Evolutionary conservation across 2,113 vertebrate genomes (phyloP).

Genomic region (Cynocephalus volans): DNA sequence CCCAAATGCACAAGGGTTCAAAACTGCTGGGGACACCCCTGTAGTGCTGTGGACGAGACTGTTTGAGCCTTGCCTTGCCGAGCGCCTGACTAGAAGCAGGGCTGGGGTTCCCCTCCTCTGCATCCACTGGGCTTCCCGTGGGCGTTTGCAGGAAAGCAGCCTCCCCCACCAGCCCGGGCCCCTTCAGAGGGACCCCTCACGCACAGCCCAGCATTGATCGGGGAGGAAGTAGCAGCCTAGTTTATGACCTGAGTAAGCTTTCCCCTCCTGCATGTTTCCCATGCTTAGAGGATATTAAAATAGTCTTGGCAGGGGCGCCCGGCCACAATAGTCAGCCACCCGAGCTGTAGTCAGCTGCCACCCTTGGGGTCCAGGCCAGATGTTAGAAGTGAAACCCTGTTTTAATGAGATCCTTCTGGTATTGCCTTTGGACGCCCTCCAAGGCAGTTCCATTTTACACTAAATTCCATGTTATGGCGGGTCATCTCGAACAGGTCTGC

Average conservation of each 20-base stretch:
- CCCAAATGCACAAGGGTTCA: neutral
- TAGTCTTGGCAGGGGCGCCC: neutral
- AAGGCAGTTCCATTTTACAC: neutral
- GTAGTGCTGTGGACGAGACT: rapidly evolving
- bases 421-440: constrained; percentile 13
- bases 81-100: no score
- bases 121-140: neutral
- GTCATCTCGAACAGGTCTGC: neutral
- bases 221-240: neutral
- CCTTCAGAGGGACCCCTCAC: rapidly evolving
- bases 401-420: neutral
- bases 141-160: no score
- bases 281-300: neutral
- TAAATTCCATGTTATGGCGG: rapidly evolving
- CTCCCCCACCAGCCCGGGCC: rapidly evolving
- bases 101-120: no score
- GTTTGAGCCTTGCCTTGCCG: neutral
- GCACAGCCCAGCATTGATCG: rapidly evolving
- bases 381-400: neutral
- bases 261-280: neutral
- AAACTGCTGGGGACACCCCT: neutral
- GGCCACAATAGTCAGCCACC: rapidly evolving
- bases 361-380: constrained; percentile 33
- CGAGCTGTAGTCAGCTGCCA: rapidly evolving
- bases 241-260: neutral